Percentiles rank a stretch among this genome's conserved stretches.
These are phyloP conservation scores for Spondyliosoma cantharus DNA, from an alignment of 2,797 vertebrate genomes.

Conservation along the genomic window DNA sequence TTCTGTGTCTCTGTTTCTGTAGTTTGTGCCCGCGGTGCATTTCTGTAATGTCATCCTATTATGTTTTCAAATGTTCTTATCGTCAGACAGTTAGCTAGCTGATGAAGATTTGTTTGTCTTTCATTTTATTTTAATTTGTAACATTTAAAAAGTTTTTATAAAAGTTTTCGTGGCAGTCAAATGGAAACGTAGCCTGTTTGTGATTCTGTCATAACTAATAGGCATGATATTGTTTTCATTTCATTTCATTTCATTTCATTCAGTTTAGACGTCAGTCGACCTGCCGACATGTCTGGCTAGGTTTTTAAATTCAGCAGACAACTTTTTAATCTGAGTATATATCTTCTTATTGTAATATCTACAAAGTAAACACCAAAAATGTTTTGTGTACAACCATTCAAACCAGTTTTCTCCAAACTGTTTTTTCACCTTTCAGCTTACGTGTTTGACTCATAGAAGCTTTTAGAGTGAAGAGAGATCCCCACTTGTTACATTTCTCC, in stretches of 20 bases:
- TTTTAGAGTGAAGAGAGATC: too few relatives aligned
- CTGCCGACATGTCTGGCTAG: not conserved
- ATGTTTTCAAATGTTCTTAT: not conserved
- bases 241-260: too few relatives aligned
- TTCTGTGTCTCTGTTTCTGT: constrained; percentile 45
- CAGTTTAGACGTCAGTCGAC: constrained; percentile 60
- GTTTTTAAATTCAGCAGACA: not conserved
- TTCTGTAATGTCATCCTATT: not conserved
- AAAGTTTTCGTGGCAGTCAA: constrained; percentile 9
- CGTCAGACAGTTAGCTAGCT: not conserved
- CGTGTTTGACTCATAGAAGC: too few relatives aligned
- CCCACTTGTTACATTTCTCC: too few relatives aligned
- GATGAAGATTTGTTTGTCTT: not conserved
- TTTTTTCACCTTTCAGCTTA: too few relatives aligned
- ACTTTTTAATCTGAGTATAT: too few relatives aligned
- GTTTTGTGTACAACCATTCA: too few relatives aligned
- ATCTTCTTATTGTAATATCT: too few relatives aligned
- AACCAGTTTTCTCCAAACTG: too few relatives aligned
- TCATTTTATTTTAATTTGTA: not conserved
- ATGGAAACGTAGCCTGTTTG: not conserved
- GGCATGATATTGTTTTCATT: not conserved
- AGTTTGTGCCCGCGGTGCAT: not conserved
- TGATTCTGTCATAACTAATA: not conserved
- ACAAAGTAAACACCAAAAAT: too few relatives aligned
- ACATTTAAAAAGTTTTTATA: not conserved